A percentile compares a stretch with the other conserved stretches of the same genome.
Evolutionary conservation across 2,113 vertebrate species (phyloP).

Genomic region (Lynx canadensis): DNA sequence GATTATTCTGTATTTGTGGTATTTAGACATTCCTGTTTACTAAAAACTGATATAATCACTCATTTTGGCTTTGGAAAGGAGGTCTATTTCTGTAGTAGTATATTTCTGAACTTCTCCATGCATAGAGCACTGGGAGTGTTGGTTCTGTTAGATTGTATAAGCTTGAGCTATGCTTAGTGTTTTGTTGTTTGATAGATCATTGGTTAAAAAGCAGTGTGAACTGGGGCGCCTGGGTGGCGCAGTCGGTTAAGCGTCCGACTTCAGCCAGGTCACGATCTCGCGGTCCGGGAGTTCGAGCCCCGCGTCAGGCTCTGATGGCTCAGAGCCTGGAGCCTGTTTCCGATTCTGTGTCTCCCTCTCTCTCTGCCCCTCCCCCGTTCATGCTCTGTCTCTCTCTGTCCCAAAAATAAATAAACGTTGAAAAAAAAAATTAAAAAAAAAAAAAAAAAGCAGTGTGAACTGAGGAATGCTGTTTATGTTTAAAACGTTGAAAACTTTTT

Average conservation of each 20-base stretch:
- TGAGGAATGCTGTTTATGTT: not conserved
- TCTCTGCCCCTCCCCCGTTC: no score
- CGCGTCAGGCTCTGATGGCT: no score
- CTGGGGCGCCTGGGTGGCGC: no score
- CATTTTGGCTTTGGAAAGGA: not conserved
- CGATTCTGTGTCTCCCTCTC: no score
- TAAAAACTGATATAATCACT: not conserved
- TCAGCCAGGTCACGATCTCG: no score
- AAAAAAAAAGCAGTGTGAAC: not conserved
- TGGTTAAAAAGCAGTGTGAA: not conserved
- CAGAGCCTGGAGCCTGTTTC: no score
- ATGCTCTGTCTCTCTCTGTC: no score
- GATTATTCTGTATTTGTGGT: conserved; percentile 17
- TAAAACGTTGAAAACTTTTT: conserved; percentile 14
- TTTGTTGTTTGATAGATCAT: not conserved
- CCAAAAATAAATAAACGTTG: no score
- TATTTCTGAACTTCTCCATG: not conserved
- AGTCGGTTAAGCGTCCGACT: no score
- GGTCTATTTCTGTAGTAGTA: not conserved
- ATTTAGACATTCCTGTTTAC: not conserved
- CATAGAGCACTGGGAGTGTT: not conserved
- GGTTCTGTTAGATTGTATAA: not conserved
- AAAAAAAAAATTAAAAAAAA: no score
- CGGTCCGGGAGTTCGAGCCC: no score
- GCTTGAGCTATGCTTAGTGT: not conserved